Evolutionary conservation across 2,888 invertebrate species (phyloP), one percentile per base, ranked within the genome.

Genomic region (Hartigia nigra): DNA sequence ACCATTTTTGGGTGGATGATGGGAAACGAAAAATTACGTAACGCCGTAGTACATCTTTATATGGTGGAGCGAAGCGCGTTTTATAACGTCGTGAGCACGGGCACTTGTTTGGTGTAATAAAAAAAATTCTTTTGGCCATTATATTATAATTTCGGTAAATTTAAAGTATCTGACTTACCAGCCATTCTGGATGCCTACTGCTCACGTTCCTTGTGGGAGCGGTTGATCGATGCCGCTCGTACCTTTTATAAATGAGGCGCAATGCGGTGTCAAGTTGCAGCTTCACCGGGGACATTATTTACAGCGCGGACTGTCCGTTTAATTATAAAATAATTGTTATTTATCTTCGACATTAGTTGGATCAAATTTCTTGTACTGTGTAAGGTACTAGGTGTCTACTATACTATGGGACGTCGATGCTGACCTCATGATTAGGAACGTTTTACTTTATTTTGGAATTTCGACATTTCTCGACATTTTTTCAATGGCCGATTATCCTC

Each of bases 281-380:
- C 76, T 80, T 79, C 80, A 81, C 81, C 77, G 79, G 81, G 77
- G 76, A 78, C 74, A 81, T 84, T 84, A 84, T 88, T 89, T 88
- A 89, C 86, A 84, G 81, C 81, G 76, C 78, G 81, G 81, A 81
- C 34, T 80, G 83, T 80, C 79, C 85, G 82, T 84, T 89, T 88
- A 89, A 89, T 90, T 90, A 88, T 87, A 86, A 87, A 90, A 89
- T 91, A 88, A 89, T 91, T 90, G 87, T 88, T 90, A 88, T 89
- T 88, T 87, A 89, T 88, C 86, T 85, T 84, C 77, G 80, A 78
- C 85, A 87, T 86, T 87, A 83, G 84, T 80, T 81, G 83, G 83
- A 84, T 87, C 85, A 82, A 82, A 82, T 86, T 81, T 84, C 84
- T 85, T 84, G 83, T 85, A 74, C 31, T 1, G 72, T 23, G 31